A percentile compares a stretch with the other conserved stretches of the same genome.
Conservation (phyloP, 1,140 invertebrate genomes). For the Paraescarpia echinospica region DNA sequence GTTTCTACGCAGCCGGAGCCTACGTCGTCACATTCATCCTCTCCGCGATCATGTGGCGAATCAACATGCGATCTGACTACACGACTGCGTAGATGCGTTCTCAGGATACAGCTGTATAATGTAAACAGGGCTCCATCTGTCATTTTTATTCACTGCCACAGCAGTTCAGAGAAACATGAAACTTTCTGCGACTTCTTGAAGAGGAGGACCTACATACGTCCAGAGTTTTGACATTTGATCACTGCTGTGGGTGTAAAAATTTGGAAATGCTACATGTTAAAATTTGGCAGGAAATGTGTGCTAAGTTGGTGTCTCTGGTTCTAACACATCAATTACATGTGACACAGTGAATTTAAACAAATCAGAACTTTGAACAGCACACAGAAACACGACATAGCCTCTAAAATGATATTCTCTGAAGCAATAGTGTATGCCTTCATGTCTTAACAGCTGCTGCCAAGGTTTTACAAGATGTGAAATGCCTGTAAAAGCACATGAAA, state of each 20-base stretch:
- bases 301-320: not conserved
- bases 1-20: conserved; percentile 26
- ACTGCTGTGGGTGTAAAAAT: not conserved
- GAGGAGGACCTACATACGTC: not conserved
- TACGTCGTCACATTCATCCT: conserved; percentile 21
- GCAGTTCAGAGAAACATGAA: not conserved
- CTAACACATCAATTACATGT: not conserved
- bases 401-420: not conserved
- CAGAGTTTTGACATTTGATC: not conserved
- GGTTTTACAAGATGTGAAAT: too few species aligned
- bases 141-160: not conserved
- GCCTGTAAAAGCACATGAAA: not conserved
- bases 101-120: not conserved
- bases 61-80: conserved; percentile 17
- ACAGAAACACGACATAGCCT: not conserved
- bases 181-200: not conserved
- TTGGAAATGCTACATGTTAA: too few species aligned
- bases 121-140: not conserved
- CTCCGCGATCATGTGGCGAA: conserved; percentile 19
- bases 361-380: not conserved
- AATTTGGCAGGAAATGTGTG: not conserved
- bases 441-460: not conserved
- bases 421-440: not conserved
- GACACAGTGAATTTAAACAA: not conserved
- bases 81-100: not conserved